Evolutionary conservation across 2,888 invertebrate genomes (phyloP).

Genomic region (Dioctria linearis): DNA sequence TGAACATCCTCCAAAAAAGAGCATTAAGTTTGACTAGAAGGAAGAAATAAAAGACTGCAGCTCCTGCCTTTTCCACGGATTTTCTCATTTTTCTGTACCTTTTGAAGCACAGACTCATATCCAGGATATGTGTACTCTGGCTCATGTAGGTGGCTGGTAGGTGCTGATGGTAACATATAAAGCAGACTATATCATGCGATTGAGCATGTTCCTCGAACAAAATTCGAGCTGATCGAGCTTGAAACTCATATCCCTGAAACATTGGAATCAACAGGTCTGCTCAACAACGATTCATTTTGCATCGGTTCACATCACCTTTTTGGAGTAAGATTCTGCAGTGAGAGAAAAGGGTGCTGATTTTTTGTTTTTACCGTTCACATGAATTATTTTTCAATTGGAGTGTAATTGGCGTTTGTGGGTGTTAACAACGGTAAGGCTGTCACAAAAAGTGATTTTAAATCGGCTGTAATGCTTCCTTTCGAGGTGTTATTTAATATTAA

Average conservation of each 20-base stretch:
- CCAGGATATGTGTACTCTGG: too few relatives aligned
- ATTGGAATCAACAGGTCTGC: constrained; percentile 52
- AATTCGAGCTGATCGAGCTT: constrained; percentile 55
- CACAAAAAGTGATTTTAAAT: constrained; percentile 22
- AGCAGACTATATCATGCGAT: too few relatives aligned
- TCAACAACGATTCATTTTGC: constrained; percentile 42
- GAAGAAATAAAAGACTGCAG: too few relatives aligned
- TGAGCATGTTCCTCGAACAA: constrained; percentile 44
- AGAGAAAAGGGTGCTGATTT: constrained; percentile 1
- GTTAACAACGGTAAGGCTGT: constrained; percentile 15
- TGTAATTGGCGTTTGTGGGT: constrained; percentile 57
- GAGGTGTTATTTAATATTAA: too few relatives aligned
- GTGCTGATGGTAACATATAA: too few relatives aligned
- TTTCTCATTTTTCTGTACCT: too few relatives aligned
- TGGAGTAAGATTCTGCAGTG: background rate
- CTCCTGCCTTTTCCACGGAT: too few relatives aligned
- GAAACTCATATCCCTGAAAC: constrained; percentile 38
- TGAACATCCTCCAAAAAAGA: too few relatives aligned
- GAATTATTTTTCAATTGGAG: constrained; percentile 58
- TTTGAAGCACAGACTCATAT: too few relatives aligned
- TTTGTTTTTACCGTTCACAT: constrained; percentile 54
- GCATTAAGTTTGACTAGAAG: too few relatives aligned
- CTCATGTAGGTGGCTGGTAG: too few relatives aligned
- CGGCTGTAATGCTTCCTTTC: too few relatives aligned
- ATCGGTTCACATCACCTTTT: constrained; percentile 29